A percentile compares a stretch with the other conserved stretches of the same genome.
phyloP scores from a whole-genome alignment of 92 coral and sea anemone species.

The Paragorgia papillata region DNA sequence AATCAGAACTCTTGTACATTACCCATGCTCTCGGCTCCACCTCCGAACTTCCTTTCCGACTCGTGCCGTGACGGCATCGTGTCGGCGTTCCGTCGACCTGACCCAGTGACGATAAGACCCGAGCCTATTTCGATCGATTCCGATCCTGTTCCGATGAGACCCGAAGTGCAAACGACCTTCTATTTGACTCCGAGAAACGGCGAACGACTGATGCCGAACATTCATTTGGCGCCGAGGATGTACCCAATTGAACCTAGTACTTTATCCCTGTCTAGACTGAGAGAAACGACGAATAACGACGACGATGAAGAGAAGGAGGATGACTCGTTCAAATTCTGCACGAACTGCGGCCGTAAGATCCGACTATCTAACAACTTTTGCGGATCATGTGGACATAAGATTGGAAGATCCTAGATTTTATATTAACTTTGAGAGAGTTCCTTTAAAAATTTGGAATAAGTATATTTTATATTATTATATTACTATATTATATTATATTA shows the following conservation, averaged over 20 bases:
- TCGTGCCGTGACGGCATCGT: conserved; percentile 9
- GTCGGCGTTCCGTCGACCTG: conserved; percentile 41
- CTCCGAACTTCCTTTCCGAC: conserved; percentile 16
- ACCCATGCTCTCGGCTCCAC: conserved; percentile 32
- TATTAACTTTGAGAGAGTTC: no score
- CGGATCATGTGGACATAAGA: conserved; percentile 87
- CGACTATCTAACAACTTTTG: conserved; percentile 83
- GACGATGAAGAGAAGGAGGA: conserved; percentile 60
- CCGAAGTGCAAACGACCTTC: conserved; percentile 77
- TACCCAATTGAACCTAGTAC: conserved; percentile 70
- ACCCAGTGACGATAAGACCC: conserved; percentile 10
- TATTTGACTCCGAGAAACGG: conserved; percentile 70
- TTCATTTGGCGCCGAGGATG: conserved; percentile 77
- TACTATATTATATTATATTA: not conserved
- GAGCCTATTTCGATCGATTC: conserved; percentile 55
- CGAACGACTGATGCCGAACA: conserved; percentile 77
- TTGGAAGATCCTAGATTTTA: conserved; percentile 15
- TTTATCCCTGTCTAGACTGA: conserved; percentile 70
- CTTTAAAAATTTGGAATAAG: conserved; percentile 21
- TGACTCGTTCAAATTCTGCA: conserved; percentile 71
- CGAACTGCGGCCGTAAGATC: conserved; percentile 88
- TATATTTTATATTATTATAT: conserved; percentile 13
- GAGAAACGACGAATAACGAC: conserved; percentile 57
- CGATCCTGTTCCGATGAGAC: conserved; percentile 72
- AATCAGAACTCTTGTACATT: conserved; percentile 62